These are phyloP conservation scores for Cephonodes hylas DNA, from an alignment of 2,888 invertebrate species.

Conservation along the genomic window DNA sequence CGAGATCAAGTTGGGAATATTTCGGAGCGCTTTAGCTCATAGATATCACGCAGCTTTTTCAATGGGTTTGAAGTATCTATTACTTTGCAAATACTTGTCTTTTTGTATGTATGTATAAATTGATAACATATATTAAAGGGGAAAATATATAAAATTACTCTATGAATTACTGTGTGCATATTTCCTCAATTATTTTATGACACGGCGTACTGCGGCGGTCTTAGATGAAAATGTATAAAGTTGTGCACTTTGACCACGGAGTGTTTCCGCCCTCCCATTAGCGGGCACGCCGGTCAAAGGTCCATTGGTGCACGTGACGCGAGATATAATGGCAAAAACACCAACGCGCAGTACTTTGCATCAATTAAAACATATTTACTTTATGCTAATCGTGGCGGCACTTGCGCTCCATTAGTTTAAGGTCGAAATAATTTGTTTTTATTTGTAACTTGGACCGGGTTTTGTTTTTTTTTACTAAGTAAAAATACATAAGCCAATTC, in stretches of 20 bases:
- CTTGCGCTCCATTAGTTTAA: not conserved
- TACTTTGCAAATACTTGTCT: no score
- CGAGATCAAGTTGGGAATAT: no score
- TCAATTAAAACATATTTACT: slow-evolving; percentile 1
- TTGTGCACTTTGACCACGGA: not conserved
- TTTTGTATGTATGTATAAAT: no score
- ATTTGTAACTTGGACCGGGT: not conserved
- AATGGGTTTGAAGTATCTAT: no score
- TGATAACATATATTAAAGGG: no score
- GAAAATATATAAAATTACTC: no score
- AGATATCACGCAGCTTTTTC: no score
- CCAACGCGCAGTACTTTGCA: not conserved
- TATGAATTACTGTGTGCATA: no score
- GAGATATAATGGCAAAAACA: not conserved
- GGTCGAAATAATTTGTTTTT: slow-evolving; percentile 2
- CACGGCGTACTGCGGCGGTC: no score
- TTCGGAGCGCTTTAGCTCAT: no score
- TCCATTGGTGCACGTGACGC: slow-evolving; percentile 16
- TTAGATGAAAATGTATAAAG: not conserved
- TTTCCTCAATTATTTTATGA: no score
- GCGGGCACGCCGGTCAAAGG: not conserved
- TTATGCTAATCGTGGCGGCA: slow-evolving; percentile 2
- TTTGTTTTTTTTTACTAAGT: not conserved
- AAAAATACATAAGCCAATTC: no score
- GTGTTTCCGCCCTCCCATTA: not conserved